Conservation (phyloP, 2,113 vertebrate species). For the Elephantulus edwardii region DNA sequence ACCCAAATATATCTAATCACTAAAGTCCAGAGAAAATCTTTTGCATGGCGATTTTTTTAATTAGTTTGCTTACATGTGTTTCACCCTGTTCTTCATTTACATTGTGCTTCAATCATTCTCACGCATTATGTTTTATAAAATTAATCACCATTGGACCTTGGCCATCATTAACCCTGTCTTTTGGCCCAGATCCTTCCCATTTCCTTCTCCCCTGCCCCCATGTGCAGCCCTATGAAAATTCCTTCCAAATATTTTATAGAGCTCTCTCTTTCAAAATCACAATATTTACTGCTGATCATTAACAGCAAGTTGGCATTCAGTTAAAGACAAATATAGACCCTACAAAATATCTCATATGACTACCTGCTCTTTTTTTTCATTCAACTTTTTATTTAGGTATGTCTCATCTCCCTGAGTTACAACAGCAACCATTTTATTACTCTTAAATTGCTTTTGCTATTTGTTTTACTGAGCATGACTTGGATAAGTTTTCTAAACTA, state of each 20-base stretch:
- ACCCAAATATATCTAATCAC: not conserved
- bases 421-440: not conserved
- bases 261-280: not conserved
- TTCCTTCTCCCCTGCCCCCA: too few relatives aligned
- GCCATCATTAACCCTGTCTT: too few relatives aligned
- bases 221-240: too few relatives aligned
- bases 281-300: not conserved
- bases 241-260: not conserved
- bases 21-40: not conserved
- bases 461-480: not conserved
- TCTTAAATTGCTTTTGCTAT: not conserved
- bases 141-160: too few relatives aligned
- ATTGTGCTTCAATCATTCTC: too few relatives aligned
- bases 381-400: not conserved
- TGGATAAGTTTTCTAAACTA: conserved; percentile 34
- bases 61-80: too few relatives aligned
- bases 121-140: too few relatives aligned
- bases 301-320: not conserved
- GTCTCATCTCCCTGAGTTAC: not conserved
- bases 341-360: not conserved
- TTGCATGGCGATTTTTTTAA: too few relatives aligned
- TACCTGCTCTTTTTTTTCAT: not conserved
- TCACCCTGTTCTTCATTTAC: too few relatives aligned
- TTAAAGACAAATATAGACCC: not conserved
- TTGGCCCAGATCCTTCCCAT: too few relatives aligned